Evolutionary conservation across 2,888 invertebrate genomes (phyloP), one percentile per base, ranked within the genome.

Genomic region (Orchesellides sinensis): DNA sequence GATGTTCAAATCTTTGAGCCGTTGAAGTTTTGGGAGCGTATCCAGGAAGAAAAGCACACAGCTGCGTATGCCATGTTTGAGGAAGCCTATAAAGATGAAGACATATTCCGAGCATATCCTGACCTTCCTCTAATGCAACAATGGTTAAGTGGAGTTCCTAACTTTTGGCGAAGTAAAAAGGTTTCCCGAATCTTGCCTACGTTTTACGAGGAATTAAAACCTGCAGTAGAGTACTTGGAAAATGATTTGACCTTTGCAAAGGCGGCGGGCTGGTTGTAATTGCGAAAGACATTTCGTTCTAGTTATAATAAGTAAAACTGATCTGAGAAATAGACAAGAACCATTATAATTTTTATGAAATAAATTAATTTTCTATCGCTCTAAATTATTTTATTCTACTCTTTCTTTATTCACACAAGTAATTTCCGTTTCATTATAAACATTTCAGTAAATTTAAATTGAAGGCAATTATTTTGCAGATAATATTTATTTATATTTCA

Each of bases 71-170:
- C 17, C 19, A 59, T 69, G 10, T 65, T 72, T 17, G 72, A 54
- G 27, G 65, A 65, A 1, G 17, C 54, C 5, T 79, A 79, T 52
- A 23, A 52, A 19, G 54, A 75, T 14, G 66, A 66, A 17, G 66
- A 52, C 1, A 29, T n/a, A n/a, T 14, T 29, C 29, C 5, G 25
- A 14, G 32, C 10, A 6, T 3, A 61, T 29, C 29, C n/a, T n/a
- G n/a, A 25, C 27, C 17, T 27, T 12, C n/a, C 12, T 29, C 61
- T 29, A 4, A 6, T 61, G 14, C n/a, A 61, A 8, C 2, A n/a
- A 17, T 65, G 40, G 21, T 3, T 49, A 3, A 21, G 19, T 12
- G 54, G 54, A 23, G 54, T 21, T 8, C 12, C 23, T 12, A 25
- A 25, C 10, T 54, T 25, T 27, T 68, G 29, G 66, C 25, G 10